Evolutionary conservation across 2,888 invertebrate species (phyloP).

Genomic region (Cheilosia vulpina): DNA sequence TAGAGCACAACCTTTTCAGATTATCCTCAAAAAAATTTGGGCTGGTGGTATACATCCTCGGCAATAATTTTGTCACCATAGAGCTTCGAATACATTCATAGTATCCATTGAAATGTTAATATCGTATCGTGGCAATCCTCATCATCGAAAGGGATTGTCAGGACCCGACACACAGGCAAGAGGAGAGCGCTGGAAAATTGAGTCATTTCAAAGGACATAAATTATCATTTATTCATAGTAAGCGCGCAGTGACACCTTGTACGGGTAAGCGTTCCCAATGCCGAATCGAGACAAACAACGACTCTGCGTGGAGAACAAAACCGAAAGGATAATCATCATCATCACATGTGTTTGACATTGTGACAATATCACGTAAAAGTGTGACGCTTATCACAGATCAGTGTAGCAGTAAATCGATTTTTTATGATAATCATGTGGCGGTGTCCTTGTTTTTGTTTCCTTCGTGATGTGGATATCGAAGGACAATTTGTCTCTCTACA

Average conservation of each 20-base stretch:
- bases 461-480: background rate
- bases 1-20: slow-evolving; percentile 47
- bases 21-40: slow-evolving; percentile 48
- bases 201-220: slow-evolving; percentile 64
- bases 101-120: slow-evolving; percentile 66
- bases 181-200: slow-evolving; percentile 49
- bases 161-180: slow-evolving; percentile 3
- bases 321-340: slow-evolving; percentile 70
- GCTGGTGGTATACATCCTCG: slow-evolving; percentile 35
- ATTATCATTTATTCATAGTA: slow-evolving; percentile 68
- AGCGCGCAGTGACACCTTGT: slow-evolving; percentile 62
- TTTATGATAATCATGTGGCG: slow-evolving; percentile 70
- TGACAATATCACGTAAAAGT: slow-evolving; percentile 73
- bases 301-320: slow-evolving; percentile 47
- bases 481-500: slow-evolving; percentile 63
- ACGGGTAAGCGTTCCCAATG: slow-evolving; percentile 14
- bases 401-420: slow-evolving; percentile 67
- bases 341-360: slow-evolving; percentile 72
- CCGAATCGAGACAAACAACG: slow-evolving; percentile 14
- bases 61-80: slow-evolving; percentile 35
- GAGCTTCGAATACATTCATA: slow-evolving; percentile 1
- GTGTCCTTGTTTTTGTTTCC: slow-evolving; percentile 34
- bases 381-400: slow-evolving; percentile 72
- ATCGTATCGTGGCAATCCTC: slow-evolving; percentile 50
- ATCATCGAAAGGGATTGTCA: slow-evolving; percentile 59